phyloP scores from a whole-genome alignment of 2,113 vertebrate species.

The Oryzias celebensis region DNA sequence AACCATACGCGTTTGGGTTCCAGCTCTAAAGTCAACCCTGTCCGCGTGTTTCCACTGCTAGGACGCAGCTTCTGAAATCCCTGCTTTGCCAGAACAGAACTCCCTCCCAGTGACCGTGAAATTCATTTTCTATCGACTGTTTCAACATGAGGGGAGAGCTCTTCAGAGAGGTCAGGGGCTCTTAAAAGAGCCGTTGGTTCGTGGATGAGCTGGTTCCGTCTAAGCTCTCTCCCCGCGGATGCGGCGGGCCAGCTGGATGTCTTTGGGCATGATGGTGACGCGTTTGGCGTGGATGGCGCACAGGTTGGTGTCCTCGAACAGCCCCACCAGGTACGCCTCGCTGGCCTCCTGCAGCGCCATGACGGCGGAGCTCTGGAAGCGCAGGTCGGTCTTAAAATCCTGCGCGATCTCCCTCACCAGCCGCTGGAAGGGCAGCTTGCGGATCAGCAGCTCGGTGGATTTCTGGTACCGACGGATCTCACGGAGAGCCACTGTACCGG shows the following conservation, averaged over 20 bases:
- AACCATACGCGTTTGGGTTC: too few species aligned
- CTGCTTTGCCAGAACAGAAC: too few species aligned
- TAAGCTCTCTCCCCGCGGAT: slow-evolving; percentile 74
- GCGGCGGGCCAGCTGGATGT: slow-evolving; percentile 82
- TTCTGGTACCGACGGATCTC: slow-evolving; percentile 67
- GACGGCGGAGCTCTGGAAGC: slow-evolving; percentile 66
- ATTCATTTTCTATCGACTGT: too few species aligned
- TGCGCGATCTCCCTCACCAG: slow-evolving; percentile 62
- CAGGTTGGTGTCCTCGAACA: slow-evolving; percentile 81
- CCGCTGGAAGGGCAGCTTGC: slow-evolving; percentile 62
- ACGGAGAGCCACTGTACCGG: slow-evolving; percentile 59
- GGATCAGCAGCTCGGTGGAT: slow-evolving; percentile 62
- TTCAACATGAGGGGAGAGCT: not conserved
- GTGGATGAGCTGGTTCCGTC: too few species aligned
- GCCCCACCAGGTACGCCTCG: slow-evolving; percentile 79
- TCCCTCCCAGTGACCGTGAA: too few species aligned
- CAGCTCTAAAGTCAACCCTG: too few species aligned
- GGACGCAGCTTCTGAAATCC: too few species aligned
- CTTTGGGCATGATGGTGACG: slow-evolving; percentile 83
- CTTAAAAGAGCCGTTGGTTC: slow-evolving; percentile 1
- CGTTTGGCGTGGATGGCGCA: slow-evolving; percentile 82
- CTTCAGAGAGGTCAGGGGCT: not conserved
- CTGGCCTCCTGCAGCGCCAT: slow-evolving; percentile 77
- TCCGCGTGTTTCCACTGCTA: too few species aligned
- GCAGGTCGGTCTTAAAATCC: too few species aligned